Evolutionary conservation across 2,888 invertebrate species (phyloP).

Genomic region (Spodoptera littoralis): DNA sequence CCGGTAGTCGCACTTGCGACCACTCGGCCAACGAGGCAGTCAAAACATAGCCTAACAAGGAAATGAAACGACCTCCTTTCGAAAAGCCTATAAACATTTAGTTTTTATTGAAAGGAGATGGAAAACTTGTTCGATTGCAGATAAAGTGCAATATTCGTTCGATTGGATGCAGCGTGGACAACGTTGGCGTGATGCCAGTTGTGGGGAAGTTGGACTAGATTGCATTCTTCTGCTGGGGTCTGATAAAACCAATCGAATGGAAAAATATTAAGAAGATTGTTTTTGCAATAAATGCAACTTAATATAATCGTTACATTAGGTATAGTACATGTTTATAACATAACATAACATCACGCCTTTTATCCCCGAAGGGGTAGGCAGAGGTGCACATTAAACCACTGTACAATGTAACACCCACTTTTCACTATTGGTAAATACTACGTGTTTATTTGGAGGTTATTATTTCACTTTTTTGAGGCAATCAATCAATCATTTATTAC

Average conservation of each 20-base stretch:
- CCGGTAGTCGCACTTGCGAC: too few species aligned
- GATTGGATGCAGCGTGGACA: slow-evolving; percentile 20
- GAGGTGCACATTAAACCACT: too few species aligned
- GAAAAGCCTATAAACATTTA: slow-evolving; percentile 2
- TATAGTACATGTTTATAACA: too few species aligned
- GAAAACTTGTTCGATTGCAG: slow-evolving; percentile 24
- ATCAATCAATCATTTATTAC: too few species aligned
- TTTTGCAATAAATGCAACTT: background rate
- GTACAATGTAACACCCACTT: too few species aligned
- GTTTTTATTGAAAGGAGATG: slow-evolving; percentile 17
- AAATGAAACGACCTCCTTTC: slow-evolving; percentile 21
- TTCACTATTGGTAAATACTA: too few species aligned
- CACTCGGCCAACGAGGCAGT: too few species aligned
- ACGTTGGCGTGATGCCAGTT: slow-evolving; percentile 28
- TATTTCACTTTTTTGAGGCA: too few species aligned
- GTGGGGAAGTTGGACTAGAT: slow-evolving; percentile 8
- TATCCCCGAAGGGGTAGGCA: too few species aligned
- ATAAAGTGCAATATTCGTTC: slow-evolving; percentile 26
- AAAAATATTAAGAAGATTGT: slow-evolving; percentile 10
- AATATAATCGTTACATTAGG: too few species aligned
- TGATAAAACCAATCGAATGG: slow-evolving; percentile 4
- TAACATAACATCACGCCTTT: too few species aligned
- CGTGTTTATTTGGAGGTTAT: too few species aligned
- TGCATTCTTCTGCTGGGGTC: slow-evolving; percentile 13
- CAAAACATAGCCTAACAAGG: background rate